phyloP scores from a whole-genome alignment of 2,888 invertebrate genomes.

The Galeruca laticollis region DNA sequence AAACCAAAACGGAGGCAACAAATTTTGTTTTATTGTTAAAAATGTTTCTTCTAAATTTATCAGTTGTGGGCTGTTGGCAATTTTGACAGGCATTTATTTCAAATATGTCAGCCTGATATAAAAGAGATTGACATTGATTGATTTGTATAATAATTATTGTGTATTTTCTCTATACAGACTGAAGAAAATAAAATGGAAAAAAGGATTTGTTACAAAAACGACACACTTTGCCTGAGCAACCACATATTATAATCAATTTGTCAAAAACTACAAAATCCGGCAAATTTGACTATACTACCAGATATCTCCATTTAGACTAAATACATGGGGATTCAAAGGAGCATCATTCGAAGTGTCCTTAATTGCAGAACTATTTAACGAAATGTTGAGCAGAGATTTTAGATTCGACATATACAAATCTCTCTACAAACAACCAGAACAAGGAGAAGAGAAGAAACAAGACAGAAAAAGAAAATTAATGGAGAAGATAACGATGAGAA shows the following conservation, averaged over 20 bases:
- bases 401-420: constrained; percentile 90
- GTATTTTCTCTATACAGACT: constrained; percentile 62
- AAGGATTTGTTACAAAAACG: constrained; percentile 75
- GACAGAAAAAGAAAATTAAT: constrained; percentile 66
- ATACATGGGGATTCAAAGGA: constrained; percentile 93
- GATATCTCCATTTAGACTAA: constrained; percentile 91
- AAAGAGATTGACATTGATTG: too few species aligned
- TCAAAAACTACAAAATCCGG: constrained; percentile 88
- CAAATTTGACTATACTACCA: constrained; percentile 91
- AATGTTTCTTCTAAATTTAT: not conserved
- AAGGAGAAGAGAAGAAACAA: constrained; percentile 66
- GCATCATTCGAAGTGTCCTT: constrained; percentile 90
- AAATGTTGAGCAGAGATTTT: constrained; percentile 96
- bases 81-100: too few species aligned
- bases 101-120: too few species aligned
- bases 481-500: constrained; percentile 66
- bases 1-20: constrained; percentile 68
- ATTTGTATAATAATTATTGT: too few species aligned
- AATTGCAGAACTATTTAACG: constrained; percentile 95
- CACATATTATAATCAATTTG: constrained; percentile 89
- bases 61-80: too few species aligned
- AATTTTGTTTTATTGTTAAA: constrained; percentile 3
- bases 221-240: constrained; percentile 80
- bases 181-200: constrained; percentile 74
- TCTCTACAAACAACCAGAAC: constrained; percentile 69